Evolutionary conservation across 2,797 vertebrate genomes (phyloP).

Genomic region (Dryobates pubescens): DNA sequence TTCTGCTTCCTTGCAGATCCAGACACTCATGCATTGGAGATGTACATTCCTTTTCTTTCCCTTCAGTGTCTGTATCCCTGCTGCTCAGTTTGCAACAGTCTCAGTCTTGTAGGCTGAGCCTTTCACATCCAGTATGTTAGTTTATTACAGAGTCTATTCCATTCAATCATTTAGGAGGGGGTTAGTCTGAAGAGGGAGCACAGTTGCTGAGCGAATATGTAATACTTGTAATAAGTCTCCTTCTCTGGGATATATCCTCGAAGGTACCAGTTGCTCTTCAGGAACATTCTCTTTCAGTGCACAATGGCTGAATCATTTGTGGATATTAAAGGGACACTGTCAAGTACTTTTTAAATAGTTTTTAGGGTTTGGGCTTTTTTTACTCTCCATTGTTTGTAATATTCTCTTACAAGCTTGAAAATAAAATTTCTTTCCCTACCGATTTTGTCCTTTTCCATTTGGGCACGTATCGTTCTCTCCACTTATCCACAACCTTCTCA

Average conservation of each 20-base stretch:
- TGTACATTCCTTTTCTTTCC: not conserved
- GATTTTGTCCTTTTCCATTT: slow-evolving; percentile 68
- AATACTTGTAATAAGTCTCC: slow-evolving; percentile 57
- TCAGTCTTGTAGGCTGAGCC: slow-evolving; percentile 61
- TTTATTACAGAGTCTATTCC: slow-evolving; percentile 41
- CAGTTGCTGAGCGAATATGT: slow-evolving; percentile 24
- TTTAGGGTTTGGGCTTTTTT: slow-evolving; percentile 79
- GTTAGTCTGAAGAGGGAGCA: slow-evolving; percentile 46
- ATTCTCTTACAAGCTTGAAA: slow-evolving; percentile 81
- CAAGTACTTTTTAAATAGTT: slow-evolving; percentile 82
- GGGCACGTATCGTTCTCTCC: slow-evolving; percentile 33
- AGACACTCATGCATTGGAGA: not conserved
- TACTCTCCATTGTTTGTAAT: slow-evolving; percentile 81
- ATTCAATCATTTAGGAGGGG: slow-evolving; percentile 38
- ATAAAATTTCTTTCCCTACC: slow-evolving; percentile 81
- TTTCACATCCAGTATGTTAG: slow-evolving; percentile 43
- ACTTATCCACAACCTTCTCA: not conserved
- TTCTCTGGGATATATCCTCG: slow-evolving; percentile 54
- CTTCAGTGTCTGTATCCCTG: slow-evolving; percentile 38
- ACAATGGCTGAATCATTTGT: slow-evolving; percentile 72
- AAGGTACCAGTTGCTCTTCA: slow-evolving; percentile 58
- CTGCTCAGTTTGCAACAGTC: slow-evolving; percentile 40
- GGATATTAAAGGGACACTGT: slow-evolving; percentile 79
- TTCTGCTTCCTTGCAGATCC: slow-evolving; percentile 28
- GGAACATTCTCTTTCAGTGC: slow-evolving; percentile 72